Conservation (phyloP, 2,113 vertebrate species). For the Hypocryptadius cinnamomeus region DNA sequence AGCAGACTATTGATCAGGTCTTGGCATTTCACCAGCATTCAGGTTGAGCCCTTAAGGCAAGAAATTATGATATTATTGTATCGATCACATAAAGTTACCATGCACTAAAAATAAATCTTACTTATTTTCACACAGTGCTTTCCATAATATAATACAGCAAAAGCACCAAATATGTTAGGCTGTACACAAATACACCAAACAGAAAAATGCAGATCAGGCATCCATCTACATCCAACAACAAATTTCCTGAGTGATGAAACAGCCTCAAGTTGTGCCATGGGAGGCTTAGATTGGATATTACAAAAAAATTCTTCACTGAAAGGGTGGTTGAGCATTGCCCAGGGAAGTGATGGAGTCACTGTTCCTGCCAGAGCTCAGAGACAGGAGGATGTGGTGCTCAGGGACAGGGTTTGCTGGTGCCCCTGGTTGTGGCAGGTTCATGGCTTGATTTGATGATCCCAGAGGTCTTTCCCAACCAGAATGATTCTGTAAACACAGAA, state of each 20-base stretch:
- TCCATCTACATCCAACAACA: not conserved
- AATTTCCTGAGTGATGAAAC: not conserved
- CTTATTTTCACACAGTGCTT: not conserved
- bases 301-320: not conserved
- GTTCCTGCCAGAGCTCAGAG: not conserved
- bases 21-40: not conserved
- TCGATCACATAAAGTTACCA: not conserved
- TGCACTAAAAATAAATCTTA: not conserved
- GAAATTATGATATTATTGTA: not conserved
- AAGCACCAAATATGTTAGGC: not conserved
- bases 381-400: not conserved
- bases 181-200: not conserved
- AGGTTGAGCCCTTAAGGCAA: not conserved
- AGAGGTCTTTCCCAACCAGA: not conserved
- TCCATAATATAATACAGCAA: not conserved
- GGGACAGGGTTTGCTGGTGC: not conserved
- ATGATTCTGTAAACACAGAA: not conserved
- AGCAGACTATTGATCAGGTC: not conserved
- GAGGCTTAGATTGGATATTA: not conserved
- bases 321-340: not conserved
- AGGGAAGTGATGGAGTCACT: not conserved
- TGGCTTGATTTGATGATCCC: not conserved
- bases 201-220: not conserved
- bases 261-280: not conserved
- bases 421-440: not conserved